These are phyloP conservation scores for Tor tambroides DNA, from an alignment of 2,113 vertebrate species.

Conservation along the genomic window DNA sequence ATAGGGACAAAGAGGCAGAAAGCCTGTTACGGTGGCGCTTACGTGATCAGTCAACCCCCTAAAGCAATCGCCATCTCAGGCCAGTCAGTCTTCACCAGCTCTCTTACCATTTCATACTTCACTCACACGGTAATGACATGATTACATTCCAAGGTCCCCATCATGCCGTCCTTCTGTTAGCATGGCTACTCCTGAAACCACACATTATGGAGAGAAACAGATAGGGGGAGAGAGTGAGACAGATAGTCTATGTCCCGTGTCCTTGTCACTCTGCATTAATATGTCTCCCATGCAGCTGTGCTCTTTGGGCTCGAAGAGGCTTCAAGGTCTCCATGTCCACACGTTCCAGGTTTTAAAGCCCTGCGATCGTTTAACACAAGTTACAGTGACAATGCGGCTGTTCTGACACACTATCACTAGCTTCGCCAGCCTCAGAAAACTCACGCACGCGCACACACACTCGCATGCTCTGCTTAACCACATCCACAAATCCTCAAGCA, in stretches of 20 bases:
- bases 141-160: conserved; percentile 55
- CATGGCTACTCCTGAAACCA: conserved; percentile 48
- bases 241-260: conserved; percentile 51
- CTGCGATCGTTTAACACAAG: conserved; percentile 51
- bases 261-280: conserved; percentile 62
- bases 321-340: conserved; percentile 53
- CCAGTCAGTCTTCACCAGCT: conserved; percentile 52
- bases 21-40: conserved; percentile 53
- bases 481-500: conserved; percentile 25
- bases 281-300: conserved; percentile 56
- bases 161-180: conserved; percentile 47
- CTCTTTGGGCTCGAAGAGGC: conserved; percentile 44
- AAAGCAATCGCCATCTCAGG: conserved; percentile 49
- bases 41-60: conserved; percentile 46
- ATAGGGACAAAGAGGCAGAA: conserved; percentile 72
- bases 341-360: conserved; percentile 46
- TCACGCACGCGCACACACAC: not conserved
- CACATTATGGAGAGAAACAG: conserved; percentile 49
- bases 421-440: conserved; percentile 5
- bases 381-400: conserved; percentile 37
- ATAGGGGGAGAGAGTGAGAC: conserved; percentile 34
- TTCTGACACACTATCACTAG: conserved; percentile 5
- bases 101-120: conserved; percentile 48
- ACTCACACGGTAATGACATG: conserved; percentile 57
- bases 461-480: conserved; percentile 20